Percentiles rank a stretch among this genome's conserved stretches.
These are phyloP conservation scores for Eilema caniola DNA, from an alignment of 2,888 invertebrate species.

Conservation along the genomic window DNA sequence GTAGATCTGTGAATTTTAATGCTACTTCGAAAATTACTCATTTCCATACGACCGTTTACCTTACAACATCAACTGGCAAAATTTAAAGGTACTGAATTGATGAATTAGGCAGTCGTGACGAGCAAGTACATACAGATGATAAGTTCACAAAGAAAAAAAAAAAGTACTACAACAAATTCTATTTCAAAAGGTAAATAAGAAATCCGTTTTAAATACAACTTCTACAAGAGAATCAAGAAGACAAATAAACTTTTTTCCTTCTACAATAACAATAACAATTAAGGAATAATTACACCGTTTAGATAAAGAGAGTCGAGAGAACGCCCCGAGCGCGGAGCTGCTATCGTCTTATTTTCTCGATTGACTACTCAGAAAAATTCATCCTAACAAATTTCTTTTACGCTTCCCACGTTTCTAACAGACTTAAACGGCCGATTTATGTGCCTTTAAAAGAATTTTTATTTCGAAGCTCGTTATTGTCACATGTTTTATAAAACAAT, in stretches of 20 bases:
- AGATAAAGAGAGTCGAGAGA: slow-evolving; percentile 37
- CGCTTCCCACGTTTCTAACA: background rate
- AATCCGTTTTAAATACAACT: background rate
- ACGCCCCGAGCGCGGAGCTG: slow-evolving; percentile 29
- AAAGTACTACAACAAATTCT: background rate
- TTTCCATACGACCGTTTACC: no score
- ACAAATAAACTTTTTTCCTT: slow-evolving; percentile 25
- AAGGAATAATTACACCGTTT: slow-evolving; percentile 37
- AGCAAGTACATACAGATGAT: no score
- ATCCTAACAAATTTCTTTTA: background rate
- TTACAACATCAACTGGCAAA: background rate
- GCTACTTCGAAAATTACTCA: no score
- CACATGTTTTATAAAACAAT: slow-evolving; percentile 43
- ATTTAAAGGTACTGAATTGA: background rate
- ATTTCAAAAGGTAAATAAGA: background rate
- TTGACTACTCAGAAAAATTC: slow-evolving; percentile 22
- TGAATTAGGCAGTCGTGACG: background rate
- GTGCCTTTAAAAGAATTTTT: slow-evolving; percentile 44
- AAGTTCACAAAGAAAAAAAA: background rate
- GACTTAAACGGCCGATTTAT: slow-evolving; percentile 8
- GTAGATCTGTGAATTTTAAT: no score
- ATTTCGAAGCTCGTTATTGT: slow-evolving; percentile 35
- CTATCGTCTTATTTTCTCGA: slow-evolving; percentile 35
- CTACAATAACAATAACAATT: slow-evolving; percentile 29
- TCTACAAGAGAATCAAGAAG: slow-evolving; percentile 7